Conservation (phyloP, 2,888 invertebrate genomes). For the Amphipyra berbera region DNA sequence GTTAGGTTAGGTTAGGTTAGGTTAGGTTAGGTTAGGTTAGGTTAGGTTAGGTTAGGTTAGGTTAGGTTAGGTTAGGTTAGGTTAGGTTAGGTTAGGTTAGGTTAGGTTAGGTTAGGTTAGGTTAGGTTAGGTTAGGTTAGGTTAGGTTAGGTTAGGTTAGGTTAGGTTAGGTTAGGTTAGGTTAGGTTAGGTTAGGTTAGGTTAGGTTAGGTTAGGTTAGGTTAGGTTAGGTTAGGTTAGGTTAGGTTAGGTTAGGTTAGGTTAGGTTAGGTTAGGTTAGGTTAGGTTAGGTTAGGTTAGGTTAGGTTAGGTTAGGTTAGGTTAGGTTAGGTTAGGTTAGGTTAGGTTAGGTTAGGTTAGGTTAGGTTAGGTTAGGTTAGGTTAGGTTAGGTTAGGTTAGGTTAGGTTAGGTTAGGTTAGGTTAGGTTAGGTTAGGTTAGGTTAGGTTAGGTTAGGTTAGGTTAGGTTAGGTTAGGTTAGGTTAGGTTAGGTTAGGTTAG, state of each 20-base stretch:
- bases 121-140: constrained; percentile 25
- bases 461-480: constrained; percentile 50
- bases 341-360: constrained; percentile 16
- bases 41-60: constrained; percentile 38
- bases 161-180: constrained; percentile 35
- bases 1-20: no score
- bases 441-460: constrained; percentile 43
- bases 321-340: constrained; percentile 38
- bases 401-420: constrained; percentile 24
- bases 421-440: constrained; percentile 29
- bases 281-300: constrained; percentile 50
- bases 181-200: constrained; percentile 41
- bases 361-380: constrained; percentile 30
- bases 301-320: constrained; percentile 36
- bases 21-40: no score
- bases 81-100: constrained; percentile 30
- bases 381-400: constrained; percentile 35
- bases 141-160: constrained; percentile 28
- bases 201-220: constrained; percentile 48
- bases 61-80: constrained; percentile 38
- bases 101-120: constrained; percentile 34
- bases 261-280: constrained; percentile 41
- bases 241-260: constrained; percentile 33
- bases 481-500: constrained; percentile 48
- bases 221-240: constrained; percentile 53